Evolutionary conservation across 2,113 vertebrate species (phyloP).

Genomic region (Vulpes lagopus): DNA sequence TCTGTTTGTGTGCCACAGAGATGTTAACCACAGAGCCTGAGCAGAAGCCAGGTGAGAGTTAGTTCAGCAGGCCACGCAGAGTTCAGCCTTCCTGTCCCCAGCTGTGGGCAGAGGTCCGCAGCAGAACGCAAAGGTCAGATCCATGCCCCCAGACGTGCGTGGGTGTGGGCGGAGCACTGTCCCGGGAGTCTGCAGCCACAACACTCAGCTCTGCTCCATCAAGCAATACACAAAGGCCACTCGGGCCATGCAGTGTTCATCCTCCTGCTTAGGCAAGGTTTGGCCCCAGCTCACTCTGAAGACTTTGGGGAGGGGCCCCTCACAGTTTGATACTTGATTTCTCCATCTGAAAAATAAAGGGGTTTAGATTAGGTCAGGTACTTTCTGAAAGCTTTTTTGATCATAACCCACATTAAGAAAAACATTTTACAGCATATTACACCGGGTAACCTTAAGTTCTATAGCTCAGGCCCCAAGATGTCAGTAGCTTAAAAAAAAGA

Average conservation of each 20-base stretch:
- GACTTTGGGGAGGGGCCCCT: not conserved
- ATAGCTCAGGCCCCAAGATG: not conserved
- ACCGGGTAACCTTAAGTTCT: not conserved
- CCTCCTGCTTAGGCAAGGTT: not conserved
- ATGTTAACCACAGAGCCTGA: slow-evolving; percentile 42
- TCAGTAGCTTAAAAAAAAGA: not conserved
- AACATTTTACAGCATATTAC: too few relatives aligned
- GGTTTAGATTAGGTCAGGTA: not conserved
- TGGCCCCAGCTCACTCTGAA: not conserved
- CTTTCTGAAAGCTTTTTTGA: not conserved
- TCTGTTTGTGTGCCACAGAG: not conserved
- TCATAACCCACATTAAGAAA: not conserved
- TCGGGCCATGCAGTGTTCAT: rapidly evolving
- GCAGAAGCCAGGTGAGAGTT: not conserved
- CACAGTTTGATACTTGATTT: not conserved
- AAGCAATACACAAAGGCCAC: too few relatives aligned
- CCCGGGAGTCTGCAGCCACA: rapidly evolving
- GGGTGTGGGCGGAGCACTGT: not conserved
- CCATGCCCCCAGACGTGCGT: rapidly evolving
- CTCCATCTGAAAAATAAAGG: not conserved
- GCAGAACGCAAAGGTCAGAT: not conserved
- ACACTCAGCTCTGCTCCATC: not conserved
- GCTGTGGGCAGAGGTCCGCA: not conserved
- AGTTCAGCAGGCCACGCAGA: not conserved
- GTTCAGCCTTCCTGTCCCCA: not conserved